Evolutionary conservation across 2,113 vertebrate genomes (phyloP).

Genomic region (zebrafish (Danio rerio)): DNA sequence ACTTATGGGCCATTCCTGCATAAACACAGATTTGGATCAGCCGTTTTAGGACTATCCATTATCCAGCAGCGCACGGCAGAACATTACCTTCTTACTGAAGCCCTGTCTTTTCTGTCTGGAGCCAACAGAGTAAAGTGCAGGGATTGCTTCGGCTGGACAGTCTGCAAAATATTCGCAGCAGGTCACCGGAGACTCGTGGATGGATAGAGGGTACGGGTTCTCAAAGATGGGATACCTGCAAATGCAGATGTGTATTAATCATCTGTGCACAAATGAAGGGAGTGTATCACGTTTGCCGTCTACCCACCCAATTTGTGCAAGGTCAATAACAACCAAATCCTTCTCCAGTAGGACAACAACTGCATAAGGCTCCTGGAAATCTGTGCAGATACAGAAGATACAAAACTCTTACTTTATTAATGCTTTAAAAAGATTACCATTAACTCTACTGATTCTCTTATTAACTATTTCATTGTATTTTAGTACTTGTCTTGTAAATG

Average conservation of each 20-base stretch:
- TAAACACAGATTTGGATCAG: slow-evolving; percentile 17
- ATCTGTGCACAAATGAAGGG: neutral
- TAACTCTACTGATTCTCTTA: too few relatives aligned
- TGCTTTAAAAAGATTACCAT: too few relatives aligned
- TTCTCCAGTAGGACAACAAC: slow-evolving; percentile 96
- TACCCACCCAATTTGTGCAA: slow-evolving; percentile 95
- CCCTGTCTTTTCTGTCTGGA: slow-evolving; percentile 94
- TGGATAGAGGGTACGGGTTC: slow-evolving; percentile 76
- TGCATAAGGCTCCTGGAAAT: slow-evolving; percentile 97
- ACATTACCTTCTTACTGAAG: slow-evolving; percentile 92
- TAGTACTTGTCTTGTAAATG: too few relatives aligned
- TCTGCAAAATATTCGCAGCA: slow-evolving; percentile 98
- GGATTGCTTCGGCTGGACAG: slow-evolving; percentile 94
- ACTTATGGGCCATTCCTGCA: slow-evolving; percentile 94
- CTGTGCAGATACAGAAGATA: slow-evolving; percentile 67
- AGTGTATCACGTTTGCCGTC: neutral
- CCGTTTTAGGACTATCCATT: neutral
- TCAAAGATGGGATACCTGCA: slow-evolving; percentile 80
- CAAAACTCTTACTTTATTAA: too few relatives aligned
- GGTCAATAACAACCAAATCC: slow-evolving; percentile 96
- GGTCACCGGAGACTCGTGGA: slow-evolving; percentile 84
- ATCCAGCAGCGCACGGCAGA: neutral
- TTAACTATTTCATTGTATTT: too few relatives aligned
- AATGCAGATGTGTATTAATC: neutral
- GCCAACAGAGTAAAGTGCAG: slow-evolving; percentile 95